These are phyloP conservation scores for Perca flavescens DNA, from an alignment of 2,113 vertebrate species.

Conservation along the genomic window DNA sequence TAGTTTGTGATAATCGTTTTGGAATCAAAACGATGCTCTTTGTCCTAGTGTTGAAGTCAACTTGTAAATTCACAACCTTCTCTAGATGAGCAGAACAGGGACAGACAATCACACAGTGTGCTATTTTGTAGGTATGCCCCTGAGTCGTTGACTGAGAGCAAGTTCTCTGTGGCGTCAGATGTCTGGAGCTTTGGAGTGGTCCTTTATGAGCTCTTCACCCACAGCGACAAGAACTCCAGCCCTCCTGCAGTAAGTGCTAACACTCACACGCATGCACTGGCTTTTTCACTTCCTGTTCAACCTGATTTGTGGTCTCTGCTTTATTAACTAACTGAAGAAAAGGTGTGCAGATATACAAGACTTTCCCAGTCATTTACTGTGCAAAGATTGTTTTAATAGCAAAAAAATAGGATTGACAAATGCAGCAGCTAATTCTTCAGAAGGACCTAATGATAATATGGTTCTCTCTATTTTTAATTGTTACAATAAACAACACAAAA, in stretches of 20 bases:
- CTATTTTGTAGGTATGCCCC: slow-evolving; percentile 91
- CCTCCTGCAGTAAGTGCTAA: slow-evolving; percentile 92
- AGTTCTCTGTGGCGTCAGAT: slow-evolving; percentile 97
- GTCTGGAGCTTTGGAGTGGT: slow-evolving; percentile 99
- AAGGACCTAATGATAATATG: too few relatives aligned
- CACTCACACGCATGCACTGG: background rate
- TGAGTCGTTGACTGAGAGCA: slow-evolving; percentile 96
- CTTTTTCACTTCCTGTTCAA: background rate
- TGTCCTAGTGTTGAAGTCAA: background rate
- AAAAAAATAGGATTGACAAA: too few relatives aligned
- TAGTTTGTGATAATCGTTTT: background rate
- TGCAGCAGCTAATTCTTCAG: too few relatives aligned
- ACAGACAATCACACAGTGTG: slow-evolving; percentile 4
- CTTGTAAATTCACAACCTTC: background rate
- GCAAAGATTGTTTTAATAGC: background rate
- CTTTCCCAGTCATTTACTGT: background rate
- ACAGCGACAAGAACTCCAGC: slow-evolving; percentile 96
- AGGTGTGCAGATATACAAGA: background rate
- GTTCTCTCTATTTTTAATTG: too few relatives aligned
- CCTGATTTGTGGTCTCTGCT: background rate
- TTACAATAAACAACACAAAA: too few relatives aligned
- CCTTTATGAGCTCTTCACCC: slow-evolving; percentile 97
- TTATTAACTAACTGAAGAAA: background rate
- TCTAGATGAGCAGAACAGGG: background rate
- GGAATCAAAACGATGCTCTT: background rate